A percentile compares a stretch with the other conserved stretches of the same genome.
These are phyloP conservation scores for Drosophila aldrichi DNA, from an alignment of 2,888 invertebrate genomes.

Conservation along the genomic window DNA sequence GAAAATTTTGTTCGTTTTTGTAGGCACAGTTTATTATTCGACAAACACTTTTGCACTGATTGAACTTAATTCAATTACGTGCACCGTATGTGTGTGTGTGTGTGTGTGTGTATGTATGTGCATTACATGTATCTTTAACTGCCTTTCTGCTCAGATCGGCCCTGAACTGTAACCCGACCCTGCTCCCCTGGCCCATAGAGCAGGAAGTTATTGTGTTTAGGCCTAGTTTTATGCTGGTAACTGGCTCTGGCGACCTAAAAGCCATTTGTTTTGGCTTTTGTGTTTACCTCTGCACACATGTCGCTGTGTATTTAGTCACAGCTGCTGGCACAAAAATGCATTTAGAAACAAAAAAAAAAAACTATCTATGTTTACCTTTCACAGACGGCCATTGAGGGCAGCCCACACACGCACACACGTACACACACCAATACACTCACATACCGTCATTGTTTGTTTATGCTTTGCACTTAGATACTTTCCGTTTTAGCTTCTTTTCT, in stretches of 20 bases:
- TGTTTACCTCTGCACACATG: conserved; percentile 50
- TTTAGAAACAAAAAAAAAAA: conserved; percentile 52
- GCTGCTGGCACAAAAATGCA: conserved; percentile 56
- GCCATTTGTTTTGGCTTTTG: conserved; percentile 40
- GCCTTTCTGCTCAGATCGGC: conserved; percentile 19
- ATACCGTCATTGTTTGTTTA: conserved; percentile 32
- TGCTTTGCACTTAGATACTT: conserved; percentile 22
- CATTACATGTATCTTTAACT: conserved; percentile 55
- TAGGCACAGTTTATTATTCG: conserved; percentile 58
- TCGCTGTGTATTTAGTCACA: conserved; percentile 37
- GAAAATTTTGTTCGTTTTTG: conserved; percentile 14
- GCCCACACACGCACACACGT: conserved; percentile 20
- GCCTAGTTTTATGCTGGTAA: conserved; percentile 58
- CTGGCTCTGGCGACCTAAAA: conserved; percentile 45
- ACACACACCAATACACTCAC: background rate
- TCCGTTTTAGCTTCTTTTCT: conserved; percentile 24
- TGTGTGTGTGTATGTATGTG: conserved; percentile 11
- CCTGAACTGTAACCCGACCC: conserved; percentile 50
- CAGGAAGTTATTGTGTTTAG: conserved; percentile 57
- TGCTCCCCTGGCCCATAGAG: conserved; percentile 26
- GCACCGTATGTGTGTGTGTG: background rate
- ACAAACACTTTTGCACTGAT: conserved; percentile 71
- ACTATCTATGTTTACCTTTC: conserved; percentile 69
- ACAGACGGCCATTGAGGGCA: conserved; percentile 51
- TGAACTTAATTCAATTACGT: conserved; percentile 73